phyloP scores from a whole-genome alignment of 1,140 invertebrate genomes.

The Homalodisca vitripennis region DNA sequence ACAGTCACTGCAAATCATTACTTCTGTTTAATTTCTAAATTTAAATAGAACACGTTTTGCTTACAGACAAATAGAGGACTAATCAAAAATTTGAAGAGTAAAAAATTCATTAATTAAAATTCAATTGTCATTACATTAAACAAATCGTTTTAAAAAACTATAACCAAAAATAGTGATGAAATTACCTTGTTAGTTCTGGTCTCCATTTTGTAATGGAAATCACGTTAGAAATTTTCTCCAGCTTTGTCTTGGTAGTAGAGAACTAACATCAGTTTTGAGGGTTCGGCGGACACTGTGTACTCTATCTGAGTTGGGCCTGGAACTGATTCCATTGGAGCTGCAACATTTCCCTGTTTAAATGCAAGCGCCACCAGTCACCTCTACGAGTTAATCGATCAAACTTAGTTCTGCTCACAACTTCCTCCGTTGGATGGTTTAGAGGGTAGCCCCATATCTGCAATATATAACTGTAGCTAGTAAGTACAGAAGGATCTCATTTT shows the following conservation, averaged over 20 bases:
- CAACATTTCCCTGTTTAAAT: slow-evolving; percentile 58
- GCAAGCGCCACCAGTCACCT: slow-evolving; percentile 66
- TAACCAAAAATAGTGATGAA: too few relatives aligned
- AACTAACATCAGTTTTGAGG: slow-evolving; percentile 48
- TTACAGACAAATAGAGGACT: not conserved
- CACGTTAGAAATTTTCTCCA: slow-evolving; percentile 58
- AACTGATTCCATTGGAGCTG: slow-evolving; percentile 47
- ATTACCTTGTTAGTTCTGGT: slow-evolving; percentile 43
- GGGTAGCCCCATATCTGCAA: slow-evolving; percentile 72
- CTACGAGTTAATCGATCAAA: slow-evolving; percentile 65
- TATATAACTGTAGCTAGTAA: too few relatives aligned
- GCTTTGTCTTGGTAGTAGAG: slow-evolving; percentile 54
- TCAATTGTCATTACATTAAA: too few relatives aligned
- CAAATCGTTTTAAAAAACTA: too few relatives aligned
- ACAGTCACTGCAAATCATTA: too few relatives aligned
- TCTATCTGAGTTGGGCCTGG: slow-evolving; percentile 41
- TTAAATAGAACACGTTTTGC: not conserved
- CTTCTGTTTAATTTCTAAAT: not conserved
- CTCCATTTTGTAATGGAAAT: slow-evolving; percentile 51
- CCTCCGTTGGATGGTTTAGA: slow-evolving; percentile 69
- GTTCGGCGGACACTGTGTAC: slow-evolving; percentile 40
- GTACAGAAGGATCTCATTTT: too few relatives aligned
- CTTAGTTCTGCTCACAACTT: slow-evolving; percentile 63
- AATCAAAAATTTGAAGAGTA: too few relatives aligned
- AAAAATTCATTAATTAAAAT: slow-evolving; percentile 7